phyloP scores from a whole-genome alignment of 1,140 invertebrate genomes.

The Drosophila orosa region DNA sequence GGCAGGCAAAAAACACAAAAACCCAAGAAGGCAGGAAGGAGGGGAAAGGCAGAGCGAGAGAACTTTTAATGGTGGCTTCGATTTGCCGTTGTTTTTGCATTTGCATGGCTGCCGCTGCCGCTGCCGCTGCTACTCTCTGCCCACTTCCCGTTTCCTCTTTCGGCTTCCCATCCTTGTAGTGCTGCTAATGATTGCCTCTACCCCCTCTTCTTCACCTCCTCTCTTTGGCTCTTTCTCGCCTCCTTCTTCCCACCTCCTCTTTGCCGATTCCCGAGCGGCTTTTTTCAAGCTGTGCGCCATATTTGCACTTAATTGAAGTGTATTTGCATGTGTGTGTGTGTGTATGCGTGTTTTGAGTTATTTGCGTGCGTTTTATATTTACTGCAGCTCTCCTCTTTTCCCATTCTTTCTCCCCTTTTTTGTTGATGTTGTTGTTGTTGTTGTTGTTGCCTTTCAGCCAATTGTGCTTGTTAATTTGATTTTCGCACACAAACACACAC shows the following conservation, averaged over 20 bases:
- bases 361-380: conserved; percentile 65
- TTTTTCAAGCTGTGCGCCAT: conserved; percentile 70
- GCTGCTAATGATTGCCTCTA: conserved; percentile 79
- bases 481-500: conserved; percentile 50
- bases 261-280: conserved; percentile 29
- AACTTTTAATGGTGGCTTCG: conserved; percentile 79
- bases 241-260: neutral
- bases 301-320: conserved; percentile 80
- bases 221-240: neutral
- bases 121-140: neutral
- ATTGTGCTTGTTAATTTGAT: conserved; percentile 82
- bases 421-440: conserved; percentile 12
- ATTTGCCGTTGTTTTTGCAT: conserved; percentile 61
- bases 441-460: conserved; percentile 64
- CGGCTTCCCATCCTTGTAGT: conserved; percentile 44
- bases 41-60: conserved; percentile 5
- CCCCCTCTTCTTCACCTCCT: conserved; percentile 10
- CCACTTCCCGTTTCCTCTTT: conserved; percentile 16
- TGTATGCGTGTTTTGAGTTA: conserved; percentile 46
- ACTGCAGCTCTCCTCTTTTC: conserved; percentile 28
- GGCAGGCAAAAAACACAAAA: conserved; percentile 70
- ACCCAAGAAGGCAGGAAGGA: conserved; percentile 9
- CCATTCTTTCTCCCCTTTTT: neutral
- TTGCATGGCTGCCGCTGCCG: conserved; percentile 68
- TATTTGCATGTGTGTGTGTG: conserved; percentile 40